phyloP scores from a whole-genome alignment of 2,888 invertebrate species.

The Scaptomyza cyrtandrae region DNA sequence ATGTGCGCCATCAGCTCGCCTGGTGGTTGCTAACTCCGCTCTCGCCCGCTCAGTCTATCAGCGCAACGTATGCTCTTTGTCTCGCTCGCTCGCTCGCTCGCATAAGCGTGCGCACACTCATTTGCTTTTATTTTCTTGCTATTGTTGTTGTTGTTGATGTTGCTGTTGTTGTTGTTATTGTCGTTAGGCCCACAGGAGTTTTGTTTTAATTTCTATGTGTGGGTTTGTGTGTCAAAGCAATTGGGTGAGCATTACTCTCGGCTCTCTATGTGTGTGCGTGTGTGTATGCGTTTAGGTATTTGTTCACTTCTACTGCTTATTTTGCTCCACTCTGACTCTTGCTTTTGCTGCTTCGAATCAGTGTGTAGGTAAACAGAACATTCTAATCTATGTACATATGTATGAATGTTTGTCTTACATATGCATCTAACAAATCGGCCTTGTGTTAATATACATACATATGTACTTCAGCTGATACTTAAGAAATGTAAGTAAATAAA shows the following conservation, averaged over 20 bases:
- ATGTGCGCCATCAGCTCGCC: slow-evolving; percentile 4
- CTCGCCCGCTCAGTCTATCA: slow-evolving; percentile 32
- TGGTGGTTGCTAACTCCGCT: slow-evolving; percentile 50
- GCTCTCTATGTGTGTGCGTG: not conserved
- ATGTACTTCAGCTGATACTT: too few species aligned
- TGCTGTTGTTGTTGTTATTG: slow-evolving; percentile 28
- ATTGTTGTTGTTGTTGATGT: too few species aligned
- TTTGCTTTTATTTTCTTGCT: not conserved
- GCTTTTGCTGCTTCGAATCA: slow-evolving; percentile 19
- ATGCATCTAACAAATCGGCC: too few species aligned
- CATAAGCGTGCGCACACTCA: slow-evolving; percentile 23
- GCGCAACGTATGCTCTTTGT: slow-evolving; percentile 31
- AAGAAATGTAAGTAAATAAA: too few species aligned
- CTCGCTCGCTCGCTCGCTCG: slow-evolving; percentile 47
- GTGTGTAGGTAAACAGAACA: slow-evolving; percentile 23
- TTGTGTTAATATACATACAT: too few species aligned
- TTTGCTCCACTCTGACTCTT: slow-evolving; percentile 25
- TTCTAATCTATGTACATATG: not conserved
- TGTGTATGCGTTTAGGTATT: not conserved
- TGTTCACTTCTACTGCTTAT: slow-evolving; percentile 12
- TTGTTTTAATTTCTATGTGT: slow-evolving; percentile 77
- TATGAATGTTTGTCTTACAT: not conserved
- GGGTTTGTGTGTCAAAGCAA: slow-evolving; percentile 78
- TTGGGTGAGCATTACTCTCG: slow-evolving; percentile 61
- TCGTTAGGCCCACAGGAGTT: slow-evolving; percentile 60